Evolutionary conservation across 2,113 vertebrate species (phyloP).

Genomic region (Dromiciops gliroides): DNA sequence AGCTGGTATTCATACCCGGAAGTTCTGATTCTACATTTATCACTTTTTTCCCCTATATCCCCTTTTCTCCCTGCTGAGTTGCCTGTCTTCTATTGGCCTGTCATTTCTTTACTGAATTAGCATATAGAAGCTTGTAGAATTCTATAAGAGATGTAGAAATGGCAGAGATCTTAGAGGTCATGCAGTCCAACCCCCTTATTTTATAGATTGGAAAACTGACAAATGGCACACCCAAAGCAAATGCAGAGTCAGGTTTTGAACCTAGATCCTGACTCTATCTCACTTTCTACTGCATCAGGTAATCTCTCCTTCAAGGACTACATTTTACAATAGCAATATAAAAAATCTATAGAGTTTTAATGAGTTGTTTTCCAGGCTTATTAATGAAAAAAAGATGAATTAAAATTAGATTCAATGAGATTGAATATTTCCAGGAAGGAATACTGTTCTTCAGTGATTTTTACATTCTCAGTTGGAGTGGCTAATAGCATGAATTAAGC

Average conservation of each 20-base stretch:
- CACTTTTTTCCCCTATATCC: neutral
- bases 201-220: neutral
- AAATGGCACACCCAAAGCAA: neutral
- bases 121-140: neutral
- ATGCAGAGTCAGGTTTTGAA: neutral
- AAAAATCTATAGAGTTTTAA: neutral
- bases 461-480: constrained; percentile 14
- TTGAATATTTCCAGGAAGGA: neutral
- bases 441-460: constrained; percentile 27
- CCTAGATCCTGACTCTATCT: neutral
- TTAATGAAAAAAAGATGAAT: constrained; percentile 14
- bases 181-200: neutral
- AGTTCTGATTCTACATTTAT: neutral
- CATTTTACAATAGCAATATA: constrained; percentile 21
- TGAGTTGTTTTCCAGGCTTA: neutral
- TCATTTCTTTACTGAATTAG: neutral
- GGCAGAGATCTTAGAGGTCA: neutral
- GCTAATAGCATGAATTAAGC: constrained; percentile 6
- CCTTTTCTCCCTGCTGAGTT: neutral
- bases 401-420: neutral
- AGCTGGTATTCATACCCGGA: neutral
- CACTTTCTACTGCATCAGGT: neutral
- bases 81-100: neutral
- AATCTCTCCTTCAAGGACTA: neutral
- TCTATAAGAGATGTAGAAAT: neutral